These are phyloP conservation scores for Phacellophora camtschatica DNA, from an alignment of 30 jellyfish, hydroid and myxozoan genomes.

Conservation along the genomic window DNA sequence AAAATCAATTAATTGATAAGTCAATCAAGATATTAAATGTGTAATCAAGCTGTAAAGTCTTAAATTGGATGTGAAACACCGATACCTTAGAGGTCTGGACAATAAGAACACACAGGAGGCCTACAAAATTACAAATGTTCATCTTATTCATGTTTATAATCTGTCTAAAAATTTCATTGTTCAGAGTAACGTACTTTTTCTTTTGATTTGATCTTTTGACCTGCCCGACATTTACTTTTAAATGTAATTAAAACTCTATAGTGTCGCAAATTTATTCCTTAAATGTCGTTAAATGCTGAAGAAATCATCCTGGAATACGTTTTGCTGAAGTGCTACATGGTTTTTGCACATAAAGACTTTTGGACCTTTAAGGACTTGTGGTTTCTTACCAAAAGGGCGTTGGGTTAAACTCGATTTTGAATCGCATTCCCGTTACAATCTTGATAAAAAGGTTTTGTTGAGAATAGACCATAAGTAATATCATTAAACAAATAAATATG, in stretches of 20 bases:
- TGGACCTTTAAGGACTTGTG: too few relatives aligned
- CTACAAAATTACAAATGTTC: background rate
- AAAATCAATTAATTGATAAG: slow-evolving; percentile 47
- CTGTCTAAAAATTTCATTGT: background rate
- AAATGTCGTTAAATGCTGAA: too few relatives aligned
- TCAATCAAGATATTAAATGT: slow-evolving; percentile 43
- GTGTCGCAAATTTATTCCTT: too few relatives aligned
- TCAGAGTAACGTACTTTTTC: background rate
- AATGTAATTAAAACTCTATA: background rate
- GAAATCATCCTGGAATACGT: too few relatives aligned
- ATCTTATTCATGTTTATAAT: background rate
- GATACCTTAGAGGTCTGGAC: slow-evolving; percentile 19
- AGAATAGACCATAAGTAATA: too few relatives aligned
- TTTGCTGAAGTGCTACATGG: too few relatives aligned
- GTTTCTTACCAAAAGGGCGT: too few relatives aligned
- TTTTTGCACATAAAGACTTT: too few relatives aligned
- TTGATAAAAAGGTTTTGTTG: too few relatives aligned
- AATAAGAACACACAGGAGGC: slow-evolving; percentile 58
- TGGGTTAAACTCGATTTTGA: too few relatives aligned
- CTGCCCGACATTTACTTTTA: background rate
- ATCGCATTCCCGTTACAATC: too few relatives aligned
- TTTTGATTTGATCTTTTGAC: background rate
- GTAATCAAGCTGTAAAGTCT: slow-evolving; percentile 33
- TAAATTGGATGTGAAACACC: slow-evolving; percentile 28
- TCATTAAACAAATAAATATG: too few relatives aligned